Base-by-base conservation (phyloP, 2,888 invertebrate genomes). In the Epinotia bilunana region DNA sequence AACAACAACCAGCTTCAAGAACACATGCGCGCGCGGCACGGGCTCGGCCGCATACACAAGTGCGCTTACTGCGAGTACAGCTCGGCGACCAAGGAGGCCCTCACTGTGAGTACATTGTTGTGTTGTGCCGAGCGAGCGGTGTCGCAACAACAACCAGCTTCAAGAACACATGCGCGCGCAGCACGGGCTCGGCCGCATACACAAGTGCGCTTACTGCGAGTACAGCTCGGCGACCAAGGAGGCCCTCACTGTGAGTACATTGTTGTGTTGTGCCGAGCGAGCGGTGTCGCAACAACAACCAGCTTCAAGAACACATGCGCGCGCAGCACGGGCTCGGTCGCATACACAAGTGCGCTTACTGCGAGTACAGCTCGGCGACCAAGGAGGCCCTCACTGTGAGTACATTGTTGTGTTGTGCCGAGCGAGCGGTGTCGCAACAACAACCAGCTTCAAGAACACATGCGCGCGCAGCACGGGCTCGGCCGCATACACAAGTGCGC, bases 211-310 rank as follows among this genome's bases (percentile, higher is more conserved):
- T 0, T 92, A 90, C 79, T 94, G 93, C 78, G 93, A 92, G 5
- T 93, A 94, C 79, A 90, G 88, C 77, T 90, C 93, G 0, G 93
- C 93, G 7, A 92, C 92, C 5, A 92, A 93, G 75, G 93, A 93
- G 75, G 92, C 92, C 0, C 87, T 93, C 0, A 85, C 83, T 12
- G 85, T 84, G 16, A 82, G n/a, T n/a, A n/a, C n/a, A n/a, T n/a
- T n/a, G n/a, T n/a, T n/a, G n/a, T n/a, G n/a, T n/a, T n/a, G n/a
- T n/a, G n/a, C n/a, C n/a, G n/a, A n/a, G 93, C 64, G 93, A 93
- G 67, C 85, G 92, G 0, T 93, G 93, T 28, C 83, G 93, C 2
- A 93, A 93, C 82, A 90, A 92, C 83, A 91, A 91, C 67, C 92
- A 93, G 72, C 78, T 94, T 0, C 91, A 92, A 11, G 92, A 92